Evolutionary conservation across 2,113 vertebrate species (phyloP), one percentile per base, ranked within the genome.

Genomic region (Cryptotis parvus): DNA sequence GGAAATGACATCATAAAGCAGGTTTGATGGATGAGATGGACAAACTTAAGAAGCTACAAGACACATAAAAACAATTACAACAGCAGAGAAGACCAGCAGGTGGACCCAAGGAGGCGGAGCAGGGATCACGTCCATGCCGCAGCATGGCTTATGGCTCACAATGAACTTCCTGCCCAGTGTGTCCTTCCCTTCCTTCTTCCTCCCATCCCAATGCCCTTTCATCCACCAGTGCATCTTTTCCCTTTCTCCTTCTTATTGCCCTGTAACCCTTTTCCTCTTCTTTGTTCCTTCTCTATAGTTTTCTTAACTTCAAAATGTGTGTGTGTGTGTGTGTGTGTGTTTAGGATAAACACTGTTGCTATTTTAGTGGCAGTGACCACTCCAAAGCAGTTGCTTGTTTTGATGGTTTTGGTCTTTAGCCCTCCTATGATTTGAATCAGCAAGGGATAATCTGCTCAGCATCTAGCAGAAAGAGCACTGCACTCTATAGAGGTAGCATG

Each of bases 81-180:
- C 16, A 65, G 22, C 2, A 35, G 65, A 72, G 9, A 61, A 87
- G 63, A 66, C 1, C 2, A 1, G 31, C n/a, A 77, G 15, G n/a
- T 22, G n/a, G 4, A 5, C 39, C 31, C n/a, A 14, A 0, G 6
- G 43, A 45, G 43, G n/a, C n/a, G n/a, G n/a, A n/a, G n/a, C n/a
- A n/a, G n/a, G n/a, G n/a, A n/a, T n/a, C n/a, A n/a, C n/a, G n/a
- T n/a, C n/a, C n/a, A n/a, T n/a, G n/a, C n/a, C n/a, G n/a, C 6
- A 45, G 43, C 43, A 45, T 45, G 43, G 43, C 43, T 45, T 45
- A 45, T 45, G 11, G 43, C 6, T 0, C 70, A 27, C 24, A 68
- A n/a, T 2, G 5, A 68, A 79, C 2, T 26, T 26, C 9, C 70
- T 2, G 58, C 5, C 4, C 0, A 8, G 4, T 0, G 0, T 18